Evolutionary conservation across 2,888 invertebrate genomes (phyloP).

Genomic region (Euclidia mi): DNA sequence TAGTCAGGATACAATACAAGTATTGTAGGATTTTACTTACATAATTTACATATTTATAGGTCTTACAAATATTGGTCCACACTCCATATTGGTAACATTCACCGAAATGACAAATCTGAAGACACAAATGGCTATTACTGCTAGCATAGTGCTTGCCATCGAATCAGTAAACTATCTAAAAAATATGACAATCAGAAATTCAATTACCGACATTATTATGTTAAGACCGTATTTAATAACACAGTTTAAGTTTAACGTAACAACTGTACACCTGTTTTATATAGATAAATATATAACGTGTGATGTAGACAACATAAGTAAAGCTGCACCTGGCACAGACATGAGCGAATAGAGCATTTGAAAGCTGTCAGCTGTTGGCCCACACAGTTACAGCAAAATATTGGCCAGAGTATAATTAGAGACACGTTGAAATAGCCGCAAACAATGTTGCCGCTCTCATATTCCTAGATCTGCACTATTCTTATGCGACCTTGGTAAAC

Average conservation of each 20-base stretch:
- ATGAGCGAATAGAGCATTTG: constrained; percentile 57
- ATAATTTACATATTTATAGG: too few species aligned
- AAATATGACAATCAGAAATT: too few species aligned
- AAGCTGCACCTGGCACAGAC: constrained; percentile 50
- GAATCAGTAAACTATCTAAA: too few species aligned
- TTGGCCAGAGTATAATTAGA: constrained; percentile 73
- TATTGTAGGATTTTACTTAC: too few species aligned
- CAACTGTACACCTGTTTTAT: constrained; percentile 35
- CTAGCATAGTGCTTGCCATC: too few species aligned
- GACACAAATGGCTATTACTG: too few species aligned
- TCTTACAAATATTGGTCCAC: too few species aligned
- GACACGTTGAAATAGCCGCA: constrained; percentile 69
- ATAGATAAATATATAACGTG: constrained; percentile 26
- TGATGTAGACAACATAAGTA: constrained; percentile 47
- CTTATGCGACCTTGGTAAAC: constrained; percentile 77
- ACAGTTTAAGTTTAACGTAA: background rate
- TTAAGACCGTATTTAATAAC: too few species aligned
- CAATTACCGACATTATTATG: too few species aligned
- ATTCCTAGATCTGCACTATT: constrained; percentile 76
- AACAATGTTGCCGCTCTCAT: constrained; percentile 73
- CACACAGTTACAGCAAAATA: constrained; percentile 62
- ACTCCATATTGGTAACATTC: too few species aligned
- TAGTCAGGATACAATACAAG: too few species aligned
- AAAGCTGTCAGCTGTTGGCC: constrained; percentile 68
- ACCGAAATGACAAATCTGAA: too few species aligned